Evolutionary conservation across 2,888 invertebrate species (phyloP).

Genomic region (Homarus gammarus): DNA sequence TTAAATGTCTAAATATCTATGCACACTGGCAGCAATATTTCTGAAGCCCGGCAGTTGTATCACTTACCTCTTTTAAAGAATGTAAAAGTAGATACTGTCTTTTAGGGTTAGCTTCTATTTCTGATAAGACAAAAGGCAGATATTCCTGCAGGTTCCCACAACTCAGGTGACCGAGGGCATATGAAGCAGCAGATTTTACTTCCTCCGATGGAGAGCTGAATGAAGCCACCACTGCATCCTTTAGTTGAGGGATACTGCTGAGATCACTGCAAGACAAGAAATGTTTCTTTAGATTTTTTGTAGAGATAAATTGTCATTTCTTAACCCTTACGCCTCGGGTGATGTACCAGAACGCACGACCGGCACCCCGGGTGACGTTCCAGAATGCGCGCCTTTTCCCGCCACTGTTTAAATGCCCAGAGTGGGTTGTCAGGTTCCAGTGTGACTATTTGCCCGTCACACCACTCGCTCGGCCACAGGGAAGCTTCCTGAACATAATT

Average conservation of each 20-base stretch:
- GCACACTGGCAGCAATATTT: too few relatives aligned
- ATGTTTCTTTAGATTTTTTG: too few relatives aligned
- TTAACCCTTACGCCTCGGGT: not conserved
- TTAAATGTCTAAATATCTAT: too few relatives aligned
- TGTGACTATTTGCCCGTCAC: too few relatives aligned
- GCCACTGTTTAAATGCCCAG: too few relatives aligned
- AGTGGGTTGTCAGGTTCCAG: too few relatives aligned
- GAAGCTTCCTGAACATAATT: too few relatives aligned
- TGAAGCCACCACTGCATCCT: slow-evolving; percentile 84
- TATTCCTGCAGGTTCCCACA: slow-evolving; percentile 96
- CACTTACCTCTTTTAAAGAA: slow-evolving; percentile 94
- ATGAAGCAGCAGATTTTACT: slow-evolving; percentile 98
- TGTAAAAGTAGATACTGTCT: slow-evolving; percentile 97
- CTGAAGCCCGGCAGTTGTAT: too few relatives aligned
- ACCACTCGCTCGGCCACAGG: too few relatives aligned
- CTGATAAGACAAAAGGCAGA: slow-evolving; percentile 94
- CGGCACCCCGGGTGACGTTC: too few relatives aligned
- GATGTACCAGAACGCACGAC: too few relatives aligned
- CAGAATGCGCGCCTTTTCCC: too few relatives aligned
- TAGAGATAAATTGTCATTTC: not conserved
- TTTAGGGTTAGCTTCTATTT: slow-evolving; percentile 96
- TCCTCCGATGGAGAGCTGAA: slow-evolving; percentile 96
- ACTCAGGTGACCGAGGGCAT: slow-evolving; percentile 96
- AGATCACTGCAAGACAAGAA: slow-evolving; percentile 83
- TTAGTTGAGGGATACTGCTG: slow-evolving; percentile 86